Base-by-base conservation (phyloP, 2,888 invertebrate genomes). In the Eulithis testata region DNA sequence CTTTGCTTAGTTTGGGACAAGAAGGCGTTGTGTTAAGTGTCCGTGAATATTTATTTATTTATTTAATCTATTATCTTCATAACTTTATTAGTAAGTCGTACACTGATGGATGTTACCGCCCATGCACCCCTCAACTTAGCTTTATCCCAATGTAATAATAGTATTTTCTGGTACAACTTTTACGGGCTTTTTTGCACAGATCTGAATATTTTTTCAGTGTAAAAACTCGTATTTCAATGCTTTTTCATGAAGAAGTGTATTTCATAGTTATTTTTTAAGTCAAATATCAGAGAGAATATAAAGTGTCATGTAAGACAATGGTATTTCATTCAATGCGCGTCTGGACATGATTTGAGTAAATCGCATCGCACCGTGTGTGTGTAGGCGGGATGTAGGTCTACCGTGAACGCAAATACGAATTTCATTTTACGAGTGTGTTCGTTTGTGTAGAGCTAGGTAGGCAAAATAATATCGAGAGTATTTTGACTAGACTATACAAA, bases 381-480 rank as follows among this genome's bases (percentile, higher is more conserved):
- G 1, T 8, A 8, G 9, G 11, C 51, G 11, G 45, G 11, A 57
- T 12, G 52, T 53, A 47, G 37, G 57, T 63, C 14, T 57, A 51
- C 62, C 49, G 50, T 56, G 21, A 47, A 51, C 12, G 50, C 56
- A 50, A 56, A 63, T 40, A 57, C 9, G 45, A 63, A 57, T 57
- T 44, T 52, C 44, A 63, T 56, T 56, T 45, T 57, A 21, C 4
- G 40, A 40, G 40, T 31, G 31, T 31, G 36, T 51, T 31, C 51
- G n/a, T 52, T 31, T 37, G 8, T 50, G 37, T 50, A 58, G 47
- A 45, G 8, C n/a, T 12, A 21, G 49, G 49, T 21, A 3, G 12
- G 7, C 7, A 37, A 31, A 51, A 31, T 51, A 47, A 14, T 51
- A 51, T 31, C 9, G n/a, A 4, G 3, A 11, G 11, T 51, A 27